Evolutionary conservation across 1,140 invertebrate genomes (phyloP), one percentile per base, ranked within the genome.

Genomic region (Panagrolaimus sp.): DNA sequence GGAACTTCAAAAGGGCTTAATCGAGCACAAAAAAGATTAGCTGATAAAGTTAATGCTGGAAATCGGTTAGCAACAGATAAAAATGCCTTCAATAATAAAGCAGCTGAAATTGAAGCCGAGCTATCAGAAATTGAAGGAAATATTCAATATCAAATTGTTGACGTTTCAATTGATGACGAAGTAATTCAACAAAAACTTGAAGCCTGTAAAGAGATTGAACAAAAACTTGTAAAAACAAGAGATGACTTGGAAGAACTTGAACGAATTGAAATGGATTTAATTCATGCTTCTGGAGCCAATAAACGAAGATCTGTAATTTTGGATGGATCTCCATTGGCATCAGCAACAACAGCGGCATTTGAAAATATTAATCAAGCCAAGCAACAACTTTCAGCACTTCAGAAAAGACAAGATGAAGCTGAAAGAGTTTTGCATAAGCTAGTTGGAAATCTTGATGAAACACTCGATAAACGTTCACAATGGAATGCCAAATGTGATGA

Each of bases 181-280:
- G 57, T 27, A 13, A 38, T 38, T 7, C 31, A 38, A 4, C 31
- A 38, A 38, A 38, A 38, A 38, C 23, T 38, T 31, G 47, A 61
- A 27, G 20, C 53, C 8, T 47, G 51, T 16, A 53, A 53, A n/a
- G 61, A 38, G 16, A 31, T 68, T 68, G 51, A 48, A 7, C 48
- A 63, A 53, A 25, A 27, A 23, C 16, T 68, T 20, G 7, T 14
- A 43, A 20, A 14, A 9, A n/a, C 44, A 1, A 43, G 51, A 25
- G 20, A 23, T 27, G 38, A 68, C n/a, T 61, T 68, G 42, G 44
- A 72, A 14, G 69, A 71, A n/a, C 27, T 71, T 11, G 69, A 71
- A 20, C n/a, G 65, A 20, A 31, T 71, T 11, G 67, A 46, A 2
- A 16, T 45, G 25, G 69, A 68, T 47, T 20, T 71, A 11, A 57